Evolutionary conservation across 2,888 invertebrate species (phyloP).

Genomic region (Dolichomitus sp.): DNA sequence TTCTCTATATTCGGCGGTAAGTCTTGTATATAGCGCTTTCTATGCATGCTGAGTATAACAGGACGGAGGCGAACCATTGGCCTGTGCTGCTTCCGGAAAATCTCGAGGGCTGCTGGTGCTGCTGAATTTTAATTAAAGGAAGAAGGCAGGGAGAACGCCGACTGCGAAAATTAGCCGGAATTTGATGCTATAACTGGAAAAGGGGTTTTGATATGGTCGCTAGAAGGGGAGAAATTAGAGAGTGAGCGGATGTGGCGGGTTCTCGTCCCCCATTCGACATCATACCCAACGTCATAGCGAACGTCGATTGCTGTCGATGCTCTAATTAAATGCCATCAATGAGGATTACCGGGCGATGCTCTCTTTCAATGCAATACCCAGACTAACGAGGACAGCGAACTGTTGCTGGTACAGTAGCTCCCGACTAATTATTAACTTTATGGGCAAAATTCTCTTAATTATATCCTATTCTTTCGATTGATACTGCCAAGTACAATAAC

Average conservation of each 20-base stretch:
- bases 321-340: slow-evolving; percentile 83
- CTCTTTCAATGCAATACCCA: slow-evolving; percentile 23
- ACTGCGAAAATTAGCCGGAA: slow-evolving; percentile 82
- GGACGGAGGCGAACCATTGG: slow-evolving; percentile 7
- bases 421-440: slow-evolving; percentile 12
- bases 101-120: slow-evolving; percentile 73
- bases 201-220: not conserved
- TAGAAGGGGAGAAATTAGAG: not conserved
- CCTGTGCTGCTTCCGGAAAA: slow-evolving; percentile 70
- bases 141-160: slow-evolving; percentile 71
- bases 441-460: not conserved
- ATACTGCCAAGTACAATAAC: not conserved
- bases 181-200: slow-evolving; percentile 78
- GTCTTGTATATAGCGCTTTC: not conserved
- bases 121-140: slow-evolving; percentile 83
- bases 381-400: slow-evolving; percentile 16
- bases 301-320: slow-evolving; percentile 63
- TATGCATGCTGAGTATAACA: slow-evolving; percentile 2
- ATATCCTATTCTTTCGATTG: not conserved
- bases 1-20: slow-evolving; percentile 19
- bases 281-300: slow-evolving; percentile 23
- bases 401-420: slow-evolving; percentile 27
- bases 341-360: slow-evolving; percentile 67
- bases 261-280: slow-evolving; percentile 27
- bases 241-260: slow-evolving; percentile 9